Evolutionary conservation across 1,140 invertebrate genomes (phyloP), one percentile per base, ranked within the genome.

Genomic region (Drosophila auraria): DNA sequence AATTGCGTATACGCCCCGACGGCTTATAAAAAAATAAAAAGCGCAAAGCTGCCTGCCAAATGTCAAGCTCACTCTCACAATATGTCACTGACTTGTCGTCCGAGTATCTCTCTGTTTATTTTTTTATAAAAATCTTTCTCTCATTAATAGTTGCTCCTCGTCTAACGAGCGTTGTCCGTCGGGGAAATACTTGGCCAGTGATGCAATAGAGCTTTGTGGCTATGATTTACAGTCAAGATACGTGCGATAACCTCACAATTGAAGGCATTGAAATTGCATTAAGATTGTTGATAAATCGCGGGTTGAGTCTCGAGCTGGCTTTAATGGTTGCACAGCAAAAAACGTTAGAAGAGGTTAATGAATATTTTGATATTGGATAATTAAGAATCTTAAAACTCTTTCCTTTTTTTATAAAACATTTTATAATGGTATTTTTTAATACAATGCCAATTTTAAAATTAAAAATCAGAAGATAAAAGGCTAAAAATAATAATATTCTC

Each of bases 211-310:
- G 64, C 57, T 51, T 50, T 40, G 62, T 72, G 77, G 56, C 66
- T 77, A 53, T 69, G 78, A 89, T 84, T 84, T 78, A 72, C 84
- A 80, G 68, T 83, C 83, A 58, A 86, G 83, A 80, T 83, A 60
- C 77, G 63, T 83, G 57, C 71, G 69, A 73, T 79, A 79, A 40
- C 75, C 75, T 62, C 74, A 56, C 56, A 65, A 65, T 76, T 75
- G 73, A 75, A 75, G 72, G 71, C 73, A 69, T 83, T 60, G 53
- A 80, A 80, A 76, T 80, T 81, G 61, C 81, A 84, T 84, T 84
- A 60, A 49, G 78, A 83, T 84, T 42, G 51, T 62, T 61, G 71
- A 83, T 82, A 83, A 83, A 83, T 80, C 45, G 76, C 44, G 33
- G 54, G 15, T 20, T 49, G 49, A 56, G 27, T 38, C 33, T 54